Base-by-base conservation (phyloP, 2,797 vertebrate genomes). In the Onychomys leucogaster region DNA sequence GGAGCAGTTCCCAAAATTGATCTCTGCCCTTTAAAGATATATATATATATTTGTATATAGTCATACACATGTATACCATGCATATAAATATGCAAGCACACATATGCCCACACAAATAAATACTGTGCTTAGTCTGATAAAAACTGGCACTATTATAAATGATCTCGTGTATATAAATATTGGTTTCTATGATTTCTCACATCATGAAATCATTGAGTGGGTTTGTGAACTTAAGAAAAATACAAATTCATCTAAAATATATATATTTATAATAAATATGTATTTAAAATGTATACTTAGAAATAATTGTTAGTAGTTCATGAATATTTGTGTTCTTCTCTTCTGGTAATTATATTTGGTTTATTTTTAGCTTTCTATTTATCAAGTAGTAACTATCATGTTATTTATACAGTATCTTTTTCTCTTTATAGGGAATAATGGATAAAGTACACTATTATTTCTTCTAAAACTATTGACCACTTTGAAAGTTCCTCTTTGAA, bases 361-460 rank as follows among this genome's bases (percentile, higher is more conserved):
- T 94, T 84, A 82, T 73, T 92, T 85, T 93, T 71, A 83, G 12
- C 32, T 55, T 80, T n/a, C 10, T 69, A 91, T 59, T 76, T 25
- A 55, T 61, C 21, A 49, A 87, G 12, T 37, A 90, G 75, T 71
- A 89, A 80, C 9, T 49, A 91, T 16, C 34, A 76, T 94, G 25
- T 41, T 89, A 87, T 76, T 84, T 10, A 93, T 90, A 34, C 14
- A 76, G 21, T 17, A 27, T 75, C 8, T 55, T 11, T 46, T 89
- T 65, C 11, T n/a, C 34, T 52, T 93, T 59, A 46, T 65, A 84
- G 32, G 32, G 2, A 83, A 88, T 61, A 69, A 19, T 89, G 94
- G 52, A 80, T 69, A 91, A 89, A 37, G 9, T 21, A 59, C 63
- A 57, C 59, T 89, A 67, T 32, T 94, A 83, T 96, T 83, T 93